These are phyloP conservation scores for Cercopithecus mona DNA, from an alignment of 2,113 vertebrate species.

Conservation along the genomic window DNA sequence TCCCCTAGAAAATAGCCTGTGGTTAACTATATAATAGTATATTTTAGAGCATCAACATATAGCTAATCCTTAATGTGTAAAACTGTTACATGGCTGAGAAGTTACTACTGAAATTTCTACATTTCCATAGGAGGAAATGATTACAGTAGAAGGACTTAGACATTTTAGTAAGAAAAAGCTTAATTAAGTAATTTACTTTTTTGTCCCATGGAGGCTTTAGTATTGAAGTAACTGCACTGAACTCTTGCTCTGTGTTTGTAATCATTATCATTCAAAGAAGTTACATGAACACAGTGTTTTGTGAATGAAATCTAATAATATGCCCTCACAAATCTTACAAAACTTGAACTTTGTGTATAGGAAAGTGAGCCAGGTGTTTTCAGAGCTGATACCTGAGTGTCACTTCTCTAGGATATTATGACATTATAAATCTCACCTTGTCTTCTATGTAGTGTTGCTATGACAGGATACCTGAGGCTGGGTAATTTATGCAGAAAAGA, in stretches of 20 bases:
- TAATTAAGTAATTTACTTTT: neutral
- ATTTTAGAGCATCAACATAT: neutral
- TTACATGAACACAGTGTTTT: too few species aligned
- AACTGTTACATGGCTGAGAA: neutral
- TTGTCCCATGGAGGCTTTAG: neutral
- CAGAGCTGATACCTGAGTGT: neutral
- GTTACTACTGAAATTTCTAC: neutral
- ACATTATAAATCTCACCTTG: neutral
- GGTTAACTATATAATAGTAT: neutral
- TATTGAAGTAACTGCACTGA: neutral
- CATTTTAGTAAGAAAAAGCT: neutral
- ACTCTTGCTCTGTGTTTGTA: too few species aligned
- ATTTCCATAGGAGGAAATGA: neutral
- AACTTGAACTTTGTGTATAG: too few species aligned
- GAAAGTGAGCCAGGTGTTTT: neutral
- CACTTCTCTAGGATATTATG: neutral
- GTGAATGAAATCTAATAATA: too few species aligned
- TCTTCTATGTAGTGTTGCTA: neutral
- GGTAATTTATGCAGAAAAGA: neutral
- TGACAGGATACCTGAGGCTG: neutral
- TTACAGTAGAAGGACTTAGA: neutral
- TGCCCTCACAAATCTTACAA: too few species aligned
- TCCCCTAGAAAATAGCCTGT: neutral
- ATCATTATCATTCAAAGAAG: too few species aligned
- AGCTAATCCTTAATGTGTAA: neutral